Evolutionary conservation across 2,113 vertebrate species (phyloP), one percentile per base, ranked within the genome.

Genomic region (Syngnathus scovelli): DNA sequence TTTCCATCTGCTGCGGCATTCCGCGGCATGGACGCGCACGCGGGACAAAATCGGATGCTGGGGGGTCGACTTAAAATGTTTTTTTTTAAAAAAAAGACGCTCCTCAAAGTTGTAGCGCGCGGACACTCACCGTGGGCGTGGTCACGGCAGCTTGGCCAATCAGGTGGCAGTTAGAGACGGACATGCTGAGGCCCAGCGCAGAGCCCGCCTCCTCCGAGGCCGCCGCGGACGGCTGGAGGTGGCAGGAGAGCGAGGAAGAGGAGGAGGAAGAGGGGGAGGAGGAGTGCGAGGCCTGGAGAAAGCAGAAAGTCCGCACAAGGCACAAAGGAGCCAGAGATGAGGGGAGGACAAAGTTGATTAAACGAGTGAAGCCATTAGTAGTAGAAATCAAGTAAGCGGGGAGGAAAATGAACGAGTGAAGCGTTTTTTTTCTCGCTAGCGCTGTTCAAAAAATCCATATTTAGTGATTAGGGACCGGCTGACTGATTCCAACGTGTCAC

Each of bases 131-230:
- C 96, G 93, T 94, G 80, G 94, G 94, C 82, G 95, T 95, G 78
- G 93, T 94, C 78, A 96, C 90, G 86, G 92, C 94, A 83, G 93
- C 91, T 81, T 98, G 95, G 90, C 94, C 95, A 92, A 91, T 96
- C 89, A 98, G 95, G 94, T 95, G 97, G 94, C 95, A 96, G 92
- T 95, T 95, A 96, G 97, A 99, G 92, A 96, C 89, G 88, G 95
- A 99, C 85, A 96, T 93, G 94, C 93, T 95, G 94, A 98, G 92
- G 87, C 94, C 94, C 90, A 93, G 93, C 92, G 92, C 75, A 90
- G 94, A 90, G 92, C 89, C 90, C 86, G 80, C 82, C 93, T 96
- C 96, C 93, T 98, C 95, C 84, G 92, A 89, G 83, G 85, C 90
- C 93, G 93, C 93, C 79, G 93, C 90, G 90, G 93, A 90, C 88